phyloP scores from a whole-genome alignment of 2,888 invertebrate genomes.

The Hyles lineata region DNA sequence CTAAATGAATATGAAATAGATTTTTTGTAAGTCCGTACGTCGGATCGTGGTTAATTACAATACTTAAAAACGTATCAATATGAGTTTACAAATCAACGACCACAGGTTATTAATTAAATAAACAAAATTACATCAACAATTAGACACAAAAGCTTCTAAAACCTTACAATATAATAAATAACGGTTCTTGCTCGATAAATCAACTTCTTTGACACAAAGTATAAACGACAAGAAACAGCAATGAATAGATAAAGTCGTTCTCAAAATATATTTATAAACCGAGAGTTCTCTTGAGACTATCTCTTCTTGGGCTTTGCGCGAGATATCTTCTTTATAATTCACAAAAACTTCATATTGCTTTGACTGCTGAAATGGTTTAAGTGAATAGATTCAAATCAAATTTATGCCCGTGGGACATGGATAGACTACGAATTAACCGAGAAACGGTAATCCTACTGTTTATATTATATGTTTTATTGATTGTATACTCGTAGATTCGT shows the following conservation, averaged over 20 bases:
- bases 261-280: constrained; percentile 1
- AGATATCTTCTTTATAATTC: constrained; percentile 15
- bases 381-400: constrained; percentile 31
- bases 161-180: no score
- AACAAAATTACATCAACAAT: neutral
- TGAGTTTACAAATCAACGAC: no score
- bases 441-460: neutral
- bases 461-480: no score
- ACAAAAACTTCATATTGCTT: constrained; percentile 12
- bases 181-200: neutral
- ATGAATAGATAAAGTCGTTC: neutral
- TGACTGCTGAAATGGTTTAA: constrained; percentile 28
- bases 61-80: no score
- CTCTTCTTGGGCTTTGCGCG: neutral
- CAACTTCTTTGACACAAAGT: neutral
- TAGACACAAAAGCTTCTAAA: no score
- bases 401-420: neutral
- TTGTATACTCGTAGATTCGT: no score
- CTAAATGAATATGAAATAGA: no score
- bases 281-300: neutral
- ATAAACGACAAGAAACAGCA: neutral
- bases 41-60: no score
- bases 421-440: neutral
- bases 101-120: no score
- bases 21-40: no score